Evolutionary conservation across 2,113 vertebrate species (phyloP).

Genomic region (Arothron firmamentum): DNA sequence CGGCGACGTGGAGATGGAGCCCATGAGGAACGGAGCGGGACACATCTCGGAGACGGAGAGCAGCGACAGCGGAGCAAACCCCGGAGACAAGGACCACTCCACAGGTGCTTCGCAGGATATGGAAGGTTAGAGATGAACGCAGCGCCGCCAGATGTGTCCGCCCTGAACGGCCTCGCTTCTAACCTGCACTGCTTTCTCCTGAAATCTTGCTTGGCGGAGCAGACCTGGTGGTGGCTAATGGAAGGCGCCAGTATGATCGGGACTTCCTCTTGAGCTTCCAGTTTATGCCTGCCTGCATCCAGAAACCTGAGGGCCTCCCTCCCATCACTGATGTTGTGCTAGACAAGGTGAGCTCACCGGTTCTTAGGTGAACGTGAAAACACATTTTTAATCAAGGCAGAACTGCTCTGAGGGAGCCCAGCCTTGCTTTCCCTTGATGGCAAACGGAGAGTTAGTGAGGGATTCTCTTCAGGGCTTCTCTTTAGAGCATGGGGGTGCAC

Average conservation of each 20-base stretch:
- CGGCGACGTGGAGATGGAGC: conserved; percentile 81
- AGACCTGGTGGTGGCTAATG: conserved; percentile 76
- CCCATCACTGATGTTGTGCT: conserved; percentile 96
- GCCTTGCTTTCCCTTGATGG: no score
- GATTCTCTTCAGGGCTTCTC: no score
- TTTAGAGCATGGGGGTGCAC: no score
- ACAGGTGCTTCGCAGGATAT: conserved; percentile 65
- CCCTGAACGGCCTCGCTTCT: no score
- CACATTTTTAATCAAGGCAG: no score
- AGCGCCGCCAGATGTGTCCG: no score
- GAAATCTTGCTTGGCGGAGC: conserved; percentile 12
- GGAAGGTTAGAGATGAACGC: conserved; percentile 77
- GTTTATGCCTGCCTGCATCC: conserved; percentile 90
- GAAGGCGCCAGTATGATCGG: conserved; percentile 89
- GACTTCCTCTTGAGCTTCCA: conserved; percentile 92
- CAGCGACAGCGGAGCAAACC: conserved; percentile 65
- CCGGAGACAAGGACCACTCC: conserved; percentile 75
- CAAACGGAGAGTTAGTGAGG: no score
- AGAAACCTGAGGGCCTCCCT: conserved; percentile 92
- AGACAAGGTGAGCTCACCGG: conserved; percentile 82
- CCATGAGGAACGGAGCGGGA: conserved; percentile 84
- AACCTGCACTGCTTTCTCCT: no score
- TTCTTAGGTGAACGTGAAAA: neutral
- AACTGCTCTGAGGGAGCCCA: no score
- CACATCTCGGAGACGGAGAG: conserved; percentile 83